Base-by-base conservation (phyloP, 2,888 invertebrate species). In the Apodemia zela region DNA sequence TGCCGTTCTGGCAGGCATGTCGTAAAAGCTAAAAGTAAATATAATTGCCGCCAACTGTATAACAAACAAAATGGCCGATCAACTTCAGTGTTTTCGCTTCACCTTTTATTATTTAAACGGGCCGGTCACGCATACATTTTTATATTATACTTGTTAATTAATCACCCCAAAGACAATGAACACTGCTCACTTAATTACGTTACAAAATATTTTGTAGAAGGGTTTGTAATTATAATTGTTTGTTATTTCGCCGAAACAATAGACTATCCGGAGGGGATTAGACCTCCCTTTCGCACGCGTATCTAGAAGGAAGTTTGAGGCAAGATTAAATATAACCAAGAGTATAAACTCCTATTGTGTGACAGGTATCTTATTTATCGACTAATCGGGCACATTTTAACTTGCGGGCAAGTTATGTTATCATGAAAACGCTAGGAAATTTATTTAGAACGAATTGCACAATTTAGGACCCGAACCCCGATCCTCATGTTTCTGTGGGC, bases 141-240 rank as follows among this genome's bases (percentile, higher is more conserved):
- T 54, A 54, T 25, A 54, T 54, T 54, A 54, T 25, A 54, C 51
- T 51, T 51, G 51, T 51, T 51, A 51, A 51, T 51, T 51, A 17
- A 51, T 51, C 21, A 51, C 11, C 35, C 38, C 18, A 13, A 51
- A 51, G 51, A 51, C 51, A 51, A 51, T 51, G 18, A 21, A 17
- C 51, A 51, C 13, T 18, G 51, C 21, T 51, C 21, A 18, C 51
- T 18, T 18, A 13, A 38, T 38, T 38, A 51, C 51, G 51, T 51
- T 51, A 11, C 51, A 13, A 38, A 38, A 38, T 21, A 51, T 51
- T 51, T 51, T 21, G 51, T 21, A 13, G 51, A 21, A 51, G 51
- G 51, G 51, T 51, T 13, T 51, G 51, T 51, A 51, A 51, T 38
- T 38, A 38, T 51, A 51, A 21, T 5, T 51, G 51, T 51, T 49